Base-by-base conservation (phyloP, 2,797 vertebrate species). In the Dermochelys coriacea region DNA sequence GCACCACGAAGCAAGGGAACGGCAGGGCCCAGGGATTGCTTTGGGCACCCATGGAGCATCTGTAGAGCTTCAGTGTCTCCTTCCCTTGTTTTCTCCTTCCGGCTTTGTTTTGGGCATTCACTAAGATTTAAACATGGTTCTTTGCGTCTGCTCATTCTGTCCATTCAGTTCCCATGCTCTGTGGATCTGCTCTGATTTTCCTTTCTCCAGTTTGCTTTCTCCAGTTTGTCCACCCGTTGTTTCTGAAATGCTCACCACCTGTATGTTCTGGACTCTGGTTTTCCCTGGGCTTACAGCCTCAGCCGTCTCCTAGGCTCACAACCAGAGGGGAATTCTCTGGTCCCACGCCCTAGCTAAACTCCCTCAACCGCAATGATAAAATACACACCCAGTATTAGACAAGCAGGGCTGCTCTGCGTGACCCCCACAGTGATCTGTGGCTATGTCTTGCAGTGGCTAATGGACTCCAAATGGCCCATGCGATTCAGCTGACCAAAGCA, bases 361-460 rank as follows among this genome's bases (percentile, higher is more conserved):
- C 61, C 61, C 61, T n/a, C n/a, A 18, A 37, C 34, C 2, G 7
- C 34, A 68, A 37, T 9, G 18, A 68, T 37, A 68, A 68, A 68
- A 68, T n/a, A 9, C 64, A 59, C 41, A 31, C 31, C 23, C 23
- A 7, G 54, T 12, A 37, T 80, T 16, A 0, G 78, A 52, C 15
- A 85, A n/a, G 82, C 19, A 0, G 0, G 12, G 27, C 47, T 19
- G 54, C 31, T 81, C 77, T 81, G 82, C 82, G 1, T 34, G 31
- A n/a, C 14, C 34, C 34, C 6, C n/a, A 21, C 55, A 57, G 27
- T 57, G 55, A 57, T 57, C 55, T 29, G n/a, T 21, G 64, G n/a
- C 31, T 18, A 5, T 21, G 19, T n/a, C 16, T 68, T 37, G 34
- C 9, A 16, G 64, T 37, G 9, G n/a, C n/a, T 68, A 68, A 37